Evolutionary conservation across 2,888 invertebrate genomes (phyloP), one percentile per base, ranked within the genome.

Genomic region (Drosophila mercatorum): DNA sequence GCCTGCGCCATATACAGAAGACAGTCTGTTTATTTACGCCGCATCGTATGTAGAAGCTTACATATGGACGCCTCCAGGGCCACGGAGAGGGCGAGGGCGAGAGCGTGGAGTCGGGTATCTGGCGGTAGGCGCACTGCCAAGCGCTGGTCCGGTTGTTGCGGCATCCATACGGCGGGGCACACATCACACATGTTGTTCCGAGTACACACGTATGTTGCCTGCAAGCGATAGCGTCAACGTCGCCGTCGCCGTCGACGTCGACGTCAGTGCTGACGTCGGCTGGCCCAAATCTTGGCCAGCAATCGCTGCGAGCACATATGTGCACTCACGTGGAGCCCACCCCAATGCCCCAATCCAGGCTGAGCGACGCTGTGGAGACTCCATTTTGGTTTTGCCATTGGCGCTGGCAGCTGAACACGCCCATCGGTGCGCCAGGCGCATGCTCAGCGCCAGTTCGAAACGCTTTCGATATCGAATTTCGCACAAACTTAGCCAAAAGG

Each of bases 121-220:
- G 14, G 34, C 43, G 31, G 14, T 28, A 40, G 57, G n/a, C 40
- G n/a, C 40, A 1, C 40, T 44, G 43, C 38, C 22, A 58, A 66
- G 59, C 65, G 73, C 58, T 72, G 72, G 61, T 76, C 59, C 65
- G 64, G 69, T 61, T 70, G 82, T 62, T 66, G 68, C 57, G 65
- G 90, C 90, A 86, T 92, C 92, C 92, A 93, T 92, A 92, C 92
- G 92, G 93, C 92, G 90, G 91, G 91, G 90, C 93, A 92, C 92
- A 92, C 88, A 92, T 92, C 93, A 92, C 92, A 92, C 92, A 92
- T 92, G 92, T 92, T 92, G 88, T 91, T 88, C 86, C 89, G 92
- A 91, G 88, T 89, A 92, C 91, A 82, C 90, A 91, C 91, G 89
- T 91, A 92, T 91, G 92, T 90, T 92, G 92, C 90, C 90, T 91